Base-by-base conservation (phyloP, 64 coral and sea anemone genomes). In the Porites lutea region DNA sequence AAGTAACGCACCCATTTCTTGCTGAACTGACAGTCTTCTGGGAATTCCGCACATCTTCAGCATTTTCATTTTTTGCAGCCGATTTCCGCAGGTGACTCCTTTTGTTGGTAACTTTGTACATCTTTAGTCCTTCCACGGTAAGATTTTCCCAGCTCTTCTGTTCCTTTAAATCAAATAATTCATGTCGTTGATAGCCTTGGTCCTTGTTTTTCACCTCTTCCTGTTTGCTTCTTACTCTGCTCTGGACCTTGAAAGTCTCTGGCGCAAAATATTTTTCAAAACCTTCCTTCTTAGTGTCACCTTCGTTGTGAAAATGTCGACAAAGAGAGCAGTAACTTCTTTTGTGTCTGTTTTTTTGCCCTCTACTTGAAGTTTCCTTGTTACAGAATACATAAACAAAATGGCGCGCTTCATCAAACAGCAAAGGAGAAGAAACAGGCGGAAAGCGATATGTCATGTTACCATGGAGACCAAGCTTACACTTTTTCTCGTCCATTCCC, bases 311-410 rank as follows among this genome's bases (percentile, higher is more conserved):
- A 8, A 82, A 60, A 61, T 82, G 79, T 14, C 79, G 55, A 45
- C 79, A 82, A 45, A 60, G 79, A 13, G 79, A 60, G 13, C 79
- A 82, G 46, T 82, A 64, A 27, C 23, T 20, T 16, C 79, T 82
- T 47, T 37, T 20, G 15, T 23, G 63, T 23, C 79, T 62, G 20
- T 82, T 20, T 61, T 60, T 82, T 2, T 62, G 10, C 7, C 37
- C 57, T 82, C 4, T 60, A 62, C n/a, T 63, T 45, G 57, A 63
- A 4, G 61, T 44, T 11, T 18, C 79, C 14, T 59, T 44, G 3
- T 82, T 59, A 47, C 79, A 82, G 63, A 82, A 82, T 22, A 82
- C 22, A 37, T 82, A 82, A 82, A 82, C 58, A 46, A 82, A 16
- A 82, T 82, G 79, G 13, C n/a, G 20, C 3, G 79, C 22, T 7